Conservation (phyloP, 2,888 invertebrate species). For the Platypus cylindrus region DNA sequence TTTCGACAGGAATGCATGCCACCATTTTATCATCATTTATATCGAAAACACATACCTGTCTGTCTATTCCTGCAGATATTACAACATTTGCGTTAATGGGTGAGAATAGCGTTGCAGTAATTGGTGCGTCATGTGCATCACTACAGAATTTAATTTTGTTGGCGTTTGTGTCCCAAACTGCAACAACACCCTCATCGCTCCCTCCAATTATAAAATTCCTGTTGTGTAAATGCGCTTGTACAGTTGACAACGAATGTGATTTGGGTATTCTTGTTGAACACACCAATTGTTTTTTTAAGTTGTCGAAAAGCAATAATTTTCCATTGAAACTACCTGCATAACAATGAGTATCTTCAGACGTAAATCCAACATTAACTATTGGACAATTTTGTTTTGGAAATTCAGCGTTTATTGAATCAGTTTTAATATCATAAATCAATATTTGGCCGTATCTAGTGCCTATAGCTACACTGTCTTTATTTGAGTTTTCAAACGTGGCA, state of each 20-base stretch:
- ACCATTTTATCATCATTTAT: constrained; percentile 34
- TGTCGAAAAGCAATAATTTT: constrained; percentile 28
- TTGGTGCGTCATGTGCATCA: constrained; percentile 41
- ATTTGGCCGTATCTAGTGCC: constrained; percentile 30
- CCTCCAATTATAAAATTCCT: constrained; percentile 28
- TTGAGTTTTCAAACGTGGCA: constrained; percentile 30
- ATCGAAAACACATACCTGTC: constrained; percentile 45
- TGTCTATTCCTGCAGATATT: constrained; percentile 44
- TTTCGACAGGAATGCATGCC: constrained; percentile 24
- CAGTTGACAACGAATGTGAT: constrained; percentile 26
- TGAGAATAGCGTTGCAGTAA: constrained; percentile 45
- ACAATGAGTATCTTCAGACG: constrained; percentile 29
- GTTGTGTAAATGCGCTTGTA: constrained; percentile 27
- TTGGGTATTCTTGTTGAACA: constrained; percentile 27
- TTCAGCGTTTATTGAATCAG: constrained; percentile 25
- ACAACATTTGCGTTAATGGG: constrained; percentile 43
- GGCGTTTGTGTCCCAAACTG: constrained; percentile 31
- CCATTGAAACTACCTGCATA: constrained; percentile 30
- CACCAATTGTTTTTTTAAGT: constrained; percentile 24
- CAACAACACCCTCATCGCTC: constrained; percentile 31
- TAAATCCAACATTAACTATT: constrained; percentile 27
- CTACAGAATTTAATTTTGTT: constrained; percentile 24
- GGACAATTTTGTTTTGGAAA: constrained; percentile 24
- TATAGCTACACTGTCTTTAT: constrained; percentile 27
- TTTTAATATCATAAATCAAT: constrained; percentile 31